These are phyloP conservation scores for Synergus laeviventris DNA, from an alignment of 2,888 invertebrate genomes.

Conservation along the genomic window DNA sequence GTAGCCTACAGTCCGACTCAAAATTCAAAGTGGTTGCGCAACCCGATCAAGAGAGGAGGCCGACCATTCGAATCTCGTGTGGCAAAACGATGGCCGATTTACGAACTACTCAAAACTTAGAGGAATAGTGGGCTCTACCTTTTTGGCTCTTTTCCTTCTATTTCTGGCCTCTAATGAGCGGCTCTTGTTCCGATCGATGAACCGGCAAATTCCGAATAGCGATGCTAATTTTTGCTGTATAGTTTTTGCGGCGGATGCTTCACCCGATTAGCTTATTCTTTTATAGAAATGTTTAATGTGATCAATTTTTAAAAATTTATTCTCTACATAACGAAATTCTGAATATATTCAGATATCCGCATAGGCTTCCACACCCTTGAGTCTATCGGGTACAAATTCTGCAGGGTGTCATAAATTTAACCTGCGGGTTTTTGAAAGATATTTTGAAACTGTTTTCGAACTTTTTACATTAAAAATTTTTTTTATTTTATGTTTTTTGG, in stretches of 20 bases:
- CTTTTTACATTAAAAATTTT: no score
- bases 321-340: no score
- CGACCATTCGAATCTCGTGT: slow-evolving; percentile 46
- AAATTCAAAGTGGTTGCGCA: slow-evolving; percentile 73
- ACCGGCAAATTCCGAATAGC: background rate
- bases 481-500: no score
- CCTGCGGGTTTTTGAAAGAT: no score
- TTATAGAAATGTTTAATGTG: no score
- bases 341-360: no score
- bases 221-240: background rate
- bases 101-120: slow-evolving; percentile 38
- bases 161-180: background rate
- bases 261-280: no score
- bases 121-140: background rate
- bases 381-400: no score
- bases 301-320: no score
- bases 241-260: background rate
- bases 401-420: no score
- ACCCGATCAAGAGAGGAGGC: slow-evolving; percentile 61
- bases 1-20: slow-evolving; percentile 75
- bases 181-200: background rate
- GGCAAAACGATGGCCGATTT: slow-evolving; percentile 47
- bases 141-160: background rate
- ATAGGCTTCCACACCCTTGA: no score
- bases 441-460: no score